phyloP scores from a whole-genome alignment of 2,797 vertebrate genomes.

The Bothrops alternatus region DNA sequence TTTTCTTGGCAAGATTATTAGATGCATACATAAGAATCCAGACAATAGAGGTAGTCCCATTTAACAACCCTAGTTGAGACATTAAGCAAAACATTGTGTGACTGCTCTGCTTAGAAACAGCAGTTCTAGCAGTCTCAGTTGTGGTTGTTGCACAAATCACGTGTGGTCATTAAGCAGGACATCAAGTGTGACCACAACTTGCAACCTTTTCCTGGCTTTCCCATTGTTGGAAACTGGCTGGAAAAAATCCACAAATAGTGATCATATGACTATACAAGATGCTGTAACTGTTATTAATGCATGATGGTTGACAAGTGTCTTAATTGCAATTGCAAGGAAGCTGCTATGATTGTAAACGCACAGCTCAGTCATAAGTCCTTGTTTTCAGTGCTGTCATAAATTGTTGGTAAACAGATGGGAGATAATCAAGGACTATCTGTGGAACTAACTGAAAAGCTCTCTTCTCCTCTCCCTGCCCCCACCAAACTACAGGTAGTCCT shows the following conservation, averaged over 20 bases:
- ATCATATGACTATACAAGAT: neutral
- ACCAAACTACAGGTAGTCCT: neutral
- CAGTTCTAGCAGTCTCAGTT: neutral
- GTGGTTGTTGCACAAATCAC: neutral
- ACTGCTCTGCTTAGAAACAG: neutral
- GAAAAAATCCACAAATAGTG: neutral
- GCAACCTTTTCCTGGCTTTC: neutral
- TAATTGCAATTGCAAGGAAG: neutral
- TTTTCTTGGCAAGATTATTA: neutral
- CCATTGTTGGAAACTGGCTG: neutral
- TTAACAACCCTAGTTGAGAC: neutral
- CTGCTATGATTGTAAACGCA: neutral
- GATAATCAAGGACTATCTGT: neutral
- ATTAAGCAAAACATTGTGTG: neutral
- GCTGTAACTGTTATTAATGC: neutral
- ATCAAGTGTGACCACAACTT: neutral
- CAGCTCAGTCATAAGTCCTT: neutral
- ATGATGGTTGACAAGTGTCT: neutral
- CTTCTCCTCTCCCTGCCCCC: neutral
- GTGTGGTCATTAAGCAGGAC: neutral
- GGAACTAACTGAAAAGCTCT: neutral
- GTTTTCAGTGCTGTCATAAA: neutral
- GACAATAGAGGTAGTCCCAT: neutral
- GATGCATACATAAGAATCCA: neutral
- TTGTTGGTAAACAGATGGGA: neutral